Evolutionary conservation across 2,113 vertebrate genomes (phyloP), one percentile per base, ranked within the genome.

Genomic region (Menidia beryllina): DNA sequence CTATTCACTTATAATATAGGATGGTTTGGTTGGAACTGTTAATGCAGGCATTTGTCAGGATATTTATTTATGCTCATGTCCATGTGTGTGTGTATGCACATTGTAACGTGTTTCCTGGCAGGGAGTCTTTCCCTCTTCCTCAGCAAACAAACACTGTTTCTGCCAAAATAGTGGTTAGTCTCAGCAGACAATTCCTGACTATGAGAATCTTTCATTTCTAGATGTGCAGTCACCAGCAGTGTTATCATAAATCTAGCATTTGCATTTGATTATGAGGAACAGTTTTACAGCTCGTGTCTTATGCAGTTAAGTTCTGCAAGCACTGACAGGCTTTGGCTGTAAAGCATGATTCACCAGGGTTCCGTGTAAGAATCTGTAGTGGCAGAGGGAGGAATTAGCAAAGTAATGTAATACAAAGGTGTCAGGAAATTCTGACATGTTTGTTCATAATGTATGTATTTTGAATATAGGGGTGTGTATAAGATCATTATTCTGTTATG

Each of bases 101-200:
- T 49, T 17, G 47, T 56, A 60, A 84, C 75, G 62, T 68, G 70
- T 73, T 64, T 67, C 76, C 50, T 61, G 0, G 72, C 72, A 51
- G 83, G 79, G 54, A 58, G 59, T 69, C 68, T 84, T 83, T 74
- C 58, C 68, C 64, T 75, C 20, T 47, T 66, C 61, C 45, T 80
- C 47, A 34, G 49, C 61, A 86, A 84, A 86, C 66, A 86, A 86
- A 72, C 72, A 78, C 14, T 1, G 13, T 41, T 17, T 76, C 73
- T 70, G 70, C 69, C 81, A 80, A 62, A 59, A 19, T 36, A 45
- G 65, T 67, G 24, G 15, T 56, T 7, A 47, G 41, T 77, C 74
- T 79, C 66, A 56, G 12, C 54, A 69, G 72, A 81, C 57, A 52
- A 61, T 0, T 17, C 47, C 11, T 50, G 48, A 77, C 70, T 52